phyloP scores from a whole-genome alignment of 2,797 vertebrate species.

The Falco naumanni region DNA sequence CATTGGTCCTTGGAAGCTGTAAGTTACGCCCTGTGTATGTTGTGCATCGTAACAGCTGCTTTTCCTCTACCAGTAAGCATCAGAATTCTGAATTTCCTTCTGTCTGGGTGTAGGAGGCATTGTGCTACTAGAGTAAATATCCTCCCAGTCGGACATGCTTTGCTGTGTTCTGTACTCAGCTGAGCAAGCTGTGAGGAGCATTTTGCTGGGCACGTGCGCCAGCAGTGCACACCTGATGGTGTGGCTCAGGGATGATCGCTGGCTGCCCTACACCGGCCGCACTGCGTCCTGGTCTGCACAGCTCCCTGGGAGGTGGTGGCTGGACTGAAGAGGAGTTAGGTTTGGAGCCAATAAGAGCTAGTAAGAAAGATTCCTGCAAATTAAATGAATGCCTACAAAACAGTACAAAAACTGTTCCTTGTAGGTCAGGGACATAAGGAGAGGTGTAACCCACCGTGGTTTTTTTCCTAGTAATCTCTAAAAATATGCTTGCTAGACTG shows the following conservation, averaged over 20 bases:
- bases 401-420: neutral
- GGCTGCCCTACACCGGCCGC: neutral
- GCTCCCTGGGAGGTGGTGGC: neutral
- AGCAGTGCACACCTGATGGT: neutral
- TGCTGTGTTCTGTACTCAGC: neutral
- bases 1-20: neutral
- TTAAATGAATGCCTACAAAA: neutral
- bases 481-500: neutral
- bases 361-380: neutral
- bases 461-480: neutral
- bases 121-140: neutral
- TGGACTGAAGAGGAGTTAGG: neutral
- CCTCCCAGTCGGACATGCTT: neutral
- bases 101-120: neutral
- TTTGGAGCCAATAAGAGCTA: neutral
- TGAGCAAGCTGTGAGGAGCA: neutral
- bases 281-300: neutral
- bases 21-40: neutral
- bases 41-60: neutral
- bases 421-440: neutral
- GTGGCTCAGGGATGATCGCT: neutral
- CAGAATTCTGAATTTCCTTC: constrained; percentile 20
- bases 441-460: neutral
- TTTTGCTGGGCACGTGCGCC: neutral
- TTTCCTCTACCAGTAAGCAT: neutral